Evolutionary conservation across 64 coral and sea anemone species (phyloP), one percentile per base, ranked within the genome.

Genomic region (Montipora foliosa): DNA sequence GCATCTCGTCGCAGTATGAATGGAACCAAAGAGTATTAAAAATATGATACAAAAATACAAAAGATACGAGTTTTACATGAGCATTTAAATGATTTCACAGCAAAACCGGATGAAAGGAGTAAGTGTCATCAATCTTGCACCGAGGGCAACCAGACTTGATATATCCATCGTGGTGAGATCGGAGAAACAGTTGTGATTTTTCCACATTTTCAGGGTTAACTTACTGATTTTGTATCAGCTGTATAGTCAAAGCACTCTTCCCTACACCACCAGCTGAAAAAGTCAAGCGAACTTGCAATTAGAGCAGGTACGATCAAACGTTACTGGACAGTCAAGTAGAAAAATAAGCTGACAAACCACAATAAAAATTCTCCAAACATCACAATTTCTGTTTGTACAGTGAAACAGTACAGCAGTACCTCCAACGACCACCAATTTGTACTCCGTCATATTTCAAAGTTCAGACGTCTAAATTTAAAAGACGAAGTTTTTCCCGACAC

Each of bases 141-240:
- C 61, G 61, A 15, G 61, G 9, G 14, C 61, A 3, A 64, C 13
- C 61, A 57, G 11, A 57, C 53, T 57, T 57, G 6, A 57, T 57
- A 6, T 57, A 11, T 64, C 11, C 61, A 64, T 64, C 61, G 61
- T 14, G 14, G 8, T 3, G 3, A 11, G 13, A 15, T 12, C 13
- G 5, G 52, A 55, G 52, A 14, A 14, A 64, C 61, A 64, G 53
- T 57, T 8, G 6, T 64, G 61, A 64, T 57, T 8, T 37, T 57
- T 57, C 9, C 14, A 64, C 61, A 64, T 4, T 12, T 14, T 7
- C 9, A 11, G 14, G 4, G 61, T 64, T 15, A 60, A 96, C 98
- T 99, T 80, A 99, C 98, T 99, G 98, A 75, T 99, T 99, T 79
- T 99, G 98, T 58, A 99, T 99, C 8, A 99, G 95, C 79, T 99